Base-by-base conservation (phyloP, 2,113 vertebrate species). In the Recurvirostra avosetta region DNA sequence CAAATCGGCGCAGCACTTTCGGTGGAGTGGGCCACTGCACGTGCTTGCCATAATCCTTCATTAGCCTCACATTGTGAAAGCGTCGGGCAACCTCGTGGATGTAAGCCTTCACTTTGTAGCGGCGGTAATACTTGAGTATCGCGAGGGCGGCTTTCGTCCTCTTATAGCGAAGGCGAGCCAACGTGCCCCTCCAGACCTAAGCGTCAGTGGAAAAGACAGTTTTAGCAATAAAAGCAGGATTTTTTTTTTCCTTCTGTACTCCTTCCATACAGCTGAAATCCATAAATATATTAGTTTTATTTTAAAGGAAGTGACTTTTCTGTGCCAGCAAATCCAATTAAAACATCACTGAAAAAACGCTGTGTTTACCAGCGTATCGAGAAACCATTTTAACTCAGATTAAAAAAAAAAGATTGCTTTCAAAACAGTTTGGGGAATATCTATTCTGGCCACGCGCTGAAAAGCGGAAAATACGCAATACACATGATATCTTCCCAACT, bases 171-270 rank as follows among this genome's bases (percentile, higher is more conserved):
- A 98, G 98, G 30, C 99, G 98, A 72, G 99, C 99, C 67, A 99
- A 78, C 3, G 99, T 98, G 63, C 99, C 99, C 47, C 99, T 98
- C 99, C 99, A 99, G 22, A 99, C 98, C 99, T 99, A 91, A 0
- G 18, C 19, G 61, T 2, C 3, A 9, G n/a, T 0, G 52, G 86
- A 83, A 52, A 86, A 32, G 55, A 55, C 3, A 6, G 47, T 9
- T 53, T 83, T 9, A 87, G 55, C 17, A 45, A 32, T 2, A 11
- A 17, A 53, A 45, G 23, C 9, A 34, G 67, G 23, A 8, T 11
- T 5, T 9, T 10, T 6, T 23, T 40, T 45, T 7, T 7, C 26
- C 61, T 66, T 34, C 38, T 34, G 2, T 43, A 4, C 23, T 89
- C 32, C 30, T 30, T 5, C 59, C 21, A 5, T 3, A 6, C 12